Base-by-base conservation (phyloP, 2,797 vertebrate genomes). In the Ibycter americanus region DNA sequence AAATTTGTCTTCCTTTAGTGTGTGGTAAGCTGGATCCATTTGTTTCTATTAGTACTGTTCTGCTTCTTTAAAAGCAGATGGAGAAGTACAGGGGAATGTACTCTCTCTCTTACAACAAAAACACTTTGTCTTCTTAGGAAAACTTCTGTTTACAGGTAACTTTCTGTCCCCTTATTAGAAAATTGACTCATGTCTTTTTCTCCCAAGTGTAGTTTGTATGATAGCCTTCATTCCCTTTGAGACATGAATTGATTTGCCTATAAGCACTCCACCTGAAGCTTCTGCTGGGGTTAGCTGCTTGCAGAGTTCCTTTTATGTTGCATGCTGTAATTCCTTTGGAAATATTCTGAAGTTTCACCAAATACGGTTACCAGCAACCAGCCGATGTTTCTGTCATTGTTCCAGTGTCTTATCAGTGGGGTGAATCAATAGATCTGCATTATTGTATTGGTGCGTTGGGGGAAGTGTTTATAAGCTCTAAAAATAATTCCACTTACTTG, bases 141-240 rank as follows among this genome's bases (percentile, higher is more conserved):
- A 31, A 8, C 15, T 70, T 44, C 19, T 87, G 11, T 74, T 90
- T 58, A 12, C 31, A 38, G 23, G 19, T 55, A 47, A 55, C 52
- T 47, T 62, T 34, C 5, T 62, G 5, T 51, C 0, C 15, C 6
- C 6, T 66, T 62, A 34, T 0, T 18, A 3, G 47, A 74, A 58
- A 89, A 42, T 7, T 13, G 29, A 7, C 40, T 65, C 0, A 0
- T 34, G 20, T 71, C 47, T 38, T 63, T 34, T 89, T 67, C 19
- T 72, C 15, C 31, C 11, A 58, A 81, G 31, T 61, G 3, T 59
- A 54, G 56, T 67, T 87, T 54, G 8, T 73, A 4, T n/a, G 38
- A n/a, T 51, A 63, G 23, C 56, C 11, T 15, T 86, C 15, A 15
- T 70, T 70, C 19, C 10, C 13, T 16, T 59, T 27, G 34, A 79